These are phyloP conservation scores for Dorcus parallelipipedus DNA, from an alignment of 2,888 invertebrate species.

Conservation along the genomic window DNA sequence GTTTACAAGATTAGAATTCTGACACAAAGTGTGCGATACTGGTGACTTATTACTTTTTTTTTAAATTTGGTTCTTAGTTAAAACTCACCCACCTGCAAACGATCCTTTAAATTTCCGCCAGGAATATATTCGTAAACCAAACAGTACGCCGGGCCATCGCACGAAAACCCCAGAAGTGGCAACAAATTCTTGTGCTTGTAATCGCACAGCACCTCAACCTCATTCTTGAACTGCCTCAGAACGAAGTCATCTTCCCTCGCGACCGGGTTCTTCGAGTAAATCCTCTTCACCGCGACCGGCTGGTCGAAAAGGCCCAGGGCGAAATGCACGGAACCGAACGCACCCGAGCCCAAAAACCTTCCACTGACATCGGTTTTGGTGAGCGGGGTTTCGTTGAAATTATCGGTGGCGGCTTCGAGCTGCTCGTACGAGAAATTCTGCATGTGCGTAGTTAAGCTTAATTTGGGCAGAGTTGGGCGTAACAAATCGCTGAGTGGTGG, in stretches of 20 bases:
- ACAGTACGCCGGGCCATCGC: constrained; percentile 66
- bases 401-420: constrained; percentile 53
- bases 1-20: no score
- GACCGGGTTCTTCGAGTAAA: constrained; percentile 42
- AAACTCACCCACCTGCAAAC: constrained; percentile 49
- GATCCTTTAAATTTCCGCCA: constrained; percentile 70
- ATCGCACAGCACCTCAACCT: constrained; percentile 60
- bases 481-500: no score
- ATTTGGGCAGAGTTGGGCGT: constrained; percentile 38
- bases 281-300: constrained; percentile 64
- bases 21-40: no score
- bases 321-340: constrained; percentile 65
- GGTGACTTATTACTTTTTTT: no score
- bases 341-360: constrained; percentile 54
- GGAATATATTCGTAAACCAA: constrained; percentile 73
- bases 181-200: constrained; percentile 72
- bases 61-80: no score
- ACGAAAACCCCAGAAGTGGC: constrained; percentile 69
- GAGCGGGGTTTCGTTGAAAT: constrained; percentile 50
- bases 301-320: constrained; percentile 50
- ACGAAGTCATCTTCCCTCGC: constrained; percentile 43
- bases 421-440: constrained; percentile 54
- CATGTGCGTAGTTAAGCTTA: constrained; percentile 45
- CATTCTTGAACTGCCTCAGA: constrained; percentile 60
- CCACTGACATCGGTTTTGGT: constrained; percentile 23